phyloP scores from a whole-genome alignment of 2,888 invertebrate species.

The Drosophila picticornis region DNA sequence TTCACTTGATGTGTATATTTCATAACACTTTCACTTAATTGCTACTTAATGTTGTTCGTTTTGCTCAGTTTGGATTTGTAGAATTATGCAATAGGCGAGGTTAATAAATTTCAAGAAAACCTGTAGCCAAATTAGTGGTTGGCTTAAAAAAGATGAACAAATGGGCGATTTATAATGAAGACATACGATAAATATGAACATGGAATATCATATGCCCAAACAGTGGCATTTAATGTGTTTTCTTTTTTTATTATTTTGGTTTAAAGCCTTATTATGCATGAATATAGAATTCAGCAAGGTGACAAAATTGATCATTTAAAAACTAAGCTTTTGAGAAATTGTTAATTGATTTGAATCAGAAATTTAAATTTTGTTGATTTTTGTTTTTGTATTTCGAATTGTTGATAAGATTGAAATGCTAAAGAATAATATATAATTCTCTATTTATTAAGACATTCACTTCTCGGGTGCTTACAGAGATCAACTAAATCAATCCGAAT shows the following conservation, averaged over 20 bases:
- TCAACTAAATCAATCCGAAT: conserved; percentile 20
- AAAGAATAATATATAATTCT: neutral
- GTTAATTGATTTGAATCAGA: neutral
- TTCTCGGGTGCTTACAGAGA: neutral
- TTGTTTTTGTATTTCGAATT: neutral
- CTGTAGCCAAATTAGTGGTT: conserved; percentile 55
- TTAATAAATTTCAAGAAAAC: conserved; percentile 49
- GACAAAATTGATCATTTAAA: conserved; percentile 18
- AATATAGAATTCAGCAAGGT: conserved; percentile 31
- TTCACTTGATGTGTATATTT: conserved; percentile 49
- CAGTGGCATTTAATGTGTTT: conserved; percentile 45
- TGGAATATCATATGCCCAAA: conserved; percentile 50
- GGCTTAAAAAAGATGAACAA: conserved; percentile 38
- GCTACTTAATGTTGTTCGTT: conserved; percentile 57
- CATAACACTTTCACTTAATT: conserved; percentile 77
- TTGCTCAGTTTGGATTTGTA: conserved; percentile 6
- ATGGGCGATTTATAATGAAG: conserved; percentile 45
- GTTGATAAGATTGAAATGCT: neutral
- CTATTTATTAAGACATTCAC: neutral
- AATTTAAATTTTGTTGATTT: neutral
- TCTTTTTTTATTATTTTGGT: neutral
- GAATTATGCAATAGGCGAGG: conserved; percentile 48
- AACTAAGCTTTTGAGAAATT: neutral
- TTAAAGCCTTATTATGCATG: conserved; percentile 22
- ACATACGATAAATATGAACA: conserved; percentile 56